Evolutionary conservation across 2,888 invertebrate species (phyloP).

Genomic region (Napeogenes sylphis): DNA sequence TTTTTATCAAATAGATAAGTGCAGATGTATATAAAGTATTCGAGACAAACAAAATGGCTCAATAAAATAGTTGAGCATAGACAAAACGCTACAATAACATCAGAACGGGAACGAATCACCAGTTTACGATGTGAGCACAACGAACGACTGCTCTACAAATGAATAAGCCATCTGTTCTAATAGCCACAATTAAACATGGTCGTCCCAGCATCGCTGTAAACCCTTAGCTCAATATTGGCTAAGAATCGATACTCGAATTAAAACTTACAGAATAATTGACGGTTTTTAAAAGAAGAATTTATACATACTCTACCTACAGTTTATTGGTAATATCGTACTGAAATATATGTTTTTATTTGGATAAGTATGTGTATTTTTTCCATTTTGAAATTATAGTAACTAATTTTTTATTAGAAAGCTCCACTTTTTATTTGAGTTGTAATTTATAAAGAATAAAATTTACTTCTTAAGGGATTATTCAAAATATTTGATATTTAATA

Average conservation of each 20-base stretch:
- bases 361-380: too few relatives aligned
- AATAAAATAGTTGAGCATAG: constrained; percentile 75
- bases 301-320: too few relatives aligned
- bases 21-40: constrained; percentile 53
- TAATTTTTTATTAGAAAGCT: too few relatives aligned
- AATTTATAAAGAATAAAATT: too few relatives aligned
- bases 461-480: too few relatives aligned
- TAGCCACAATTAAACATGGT: constrained; percentile 76
- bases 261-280: constrained; percentile 9
- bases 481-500: too few relatives aligned
- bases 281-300: background rate
- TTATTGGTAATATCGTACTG: too few relatives aligned
- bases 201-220: constrained; percentile 49
- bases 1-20: constrained; percentile 46
- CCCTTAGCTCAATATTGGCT: constrained; percentile 55
- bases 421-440: too few relatives aligned
- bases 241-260: constrained; percentile 44
- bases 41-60: constrained; percentile 69
- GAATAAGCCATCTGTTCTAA: constrained; percentile 78
- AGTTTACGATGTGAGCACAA: constrained; percentile 75
- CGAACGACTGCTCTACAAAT: constrained; percentile 77
- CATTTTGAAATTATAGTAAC: too few relatives aligned
- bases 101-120: constrained; percentile 76
- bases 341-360: too few relatives aligned
- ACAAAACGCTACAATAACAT: constrained; percentile 78